Conservation (phyloP, 2,888 invertebrate genomes). For the Tenthredo livida region DNA sequence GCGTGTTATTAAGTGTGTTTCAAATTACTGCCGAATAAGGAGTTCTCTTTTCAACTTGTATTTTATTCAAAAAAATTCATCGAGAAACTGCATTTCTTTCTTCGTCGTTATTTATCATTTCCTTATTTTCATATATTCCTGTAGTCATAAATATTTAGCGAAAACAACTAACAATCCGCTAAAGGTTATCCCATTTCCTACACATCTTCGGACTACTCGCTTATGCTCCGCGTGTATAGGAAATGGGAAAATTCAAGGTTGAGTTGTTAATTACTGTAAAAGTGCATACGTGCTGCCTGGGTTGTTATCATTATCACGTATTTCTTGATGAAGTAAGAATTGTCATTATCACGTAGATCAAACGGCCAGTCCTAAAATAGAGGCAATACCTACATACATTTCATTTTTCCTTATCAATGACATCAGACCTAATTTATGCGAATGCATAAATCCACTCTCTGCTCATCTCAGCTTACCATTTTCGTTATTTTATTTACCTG, state of each 20-base stretch:
- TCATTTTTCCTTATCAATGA: neutral
- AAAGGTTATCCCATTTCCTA: slow-evolving; percentile 13
- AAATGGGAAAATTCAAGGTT: slow-evolving; percentile 39
- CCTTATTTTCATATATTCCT: neutral
- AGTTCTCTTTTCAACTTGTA: neutral
- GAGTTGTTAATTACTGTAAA: slow-evolving; percentile 3
- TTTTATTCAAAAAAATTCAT: no score
- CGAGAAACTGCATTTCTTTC: neutral
- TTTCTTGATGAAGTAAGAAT: slow-evolving; percentile 12
- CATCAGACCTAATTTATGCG: neutral
- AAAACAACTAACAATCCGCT: neutral
- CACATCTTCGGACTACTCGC: neutral
- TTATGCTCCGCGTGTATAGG: neutral
- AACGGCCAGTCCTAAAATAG: neutral
- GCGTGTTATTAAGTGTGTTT: neutral
- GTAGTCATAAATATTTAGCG: slow-evolving; percentile 22
- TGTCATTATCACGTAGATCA: neutral
- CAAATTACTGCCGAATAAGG: slow-evolving; percentile 13
- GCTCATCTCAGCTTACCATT: neutral
- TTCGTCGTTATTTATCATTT: neutral
- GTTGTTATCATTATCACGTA: slow-evolving; percentile 14
- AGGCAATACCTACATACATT: neutral
- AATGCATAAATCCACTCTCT: neutral
- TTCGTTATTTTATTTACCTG: neutral
- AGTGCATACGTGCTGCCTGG: neutral